Evolutionary conservation across 1,140 invertebrate genomes (phyloP).

Genomic region (Lysiphlebus fabarum): DNA sequence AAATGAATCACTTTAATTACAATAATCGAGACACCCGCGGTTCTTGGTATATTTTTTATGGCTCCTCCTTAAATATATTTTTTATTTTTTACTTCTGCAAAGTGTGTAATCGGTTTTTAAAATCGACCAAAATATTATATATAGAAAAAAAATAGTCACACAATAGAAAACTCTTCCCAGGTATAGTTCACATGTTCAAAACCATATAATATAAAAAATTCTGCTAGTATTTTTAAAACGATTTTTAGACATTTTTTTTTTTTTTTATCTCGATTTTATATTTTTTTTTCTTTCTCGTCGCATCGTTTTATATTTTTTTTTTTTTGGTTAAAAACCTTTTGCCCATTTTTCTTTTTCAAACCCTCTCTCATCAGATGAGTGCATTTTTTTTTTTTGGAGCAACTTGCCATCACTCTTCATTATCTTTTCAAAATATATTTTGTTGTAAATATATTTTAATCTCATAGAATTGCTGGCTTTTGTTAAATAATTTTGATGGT

Average conservation of each 20-base stretch:
- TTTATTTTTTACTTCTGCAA: neutral
- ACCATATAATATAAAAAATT: too few relatives aligned
- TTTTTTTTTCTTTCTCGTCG: too few relatives aligned
- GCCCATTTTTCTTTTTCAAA: conserved; percentile 8
- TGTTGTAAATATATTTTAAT: too few relatives aligned
- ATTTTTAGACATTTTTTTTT: too few relatives aligned
- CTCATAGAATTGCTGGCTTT: too few relatives aligned
- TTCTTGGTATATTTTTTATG: conserved; percentile 42
- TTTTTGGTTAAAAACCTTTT: too few relatives aligned
- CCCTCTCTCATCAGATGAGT: neutral
- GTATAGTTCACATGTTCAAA: too few relatives aligned
- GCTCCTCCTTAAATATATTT: conserved; percentile 25
- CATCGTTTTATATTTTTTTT: too few relatives aligned
- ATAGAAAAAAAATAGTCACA: neutral
- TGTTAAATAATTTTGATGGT: conserved; percentile 1
- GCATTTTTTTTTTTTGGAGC: too few relatives aligned
- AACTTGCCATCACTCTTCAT: conserved; percentile 8
- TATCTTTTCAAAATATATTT: conserved; percentile 1
- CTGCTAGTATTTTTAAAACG: too few relatives aligned
- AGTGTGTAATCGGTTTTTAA: conserved; percentile 16
- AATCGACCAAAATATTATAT: neutral
- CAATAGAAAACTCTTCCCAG: too few relatives aligned
- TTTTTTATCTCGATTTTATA: too few relatives aligned
- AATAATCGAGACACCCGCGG: conserved; percentile 44
- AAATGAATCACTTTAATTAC: conserved; percentile 45